These are phyloP conservation scores for Apostichopus leukothele DNA, from an alignment of 53 echinoderm and acorn worm species.

Conservation along the genomic window DNA sequence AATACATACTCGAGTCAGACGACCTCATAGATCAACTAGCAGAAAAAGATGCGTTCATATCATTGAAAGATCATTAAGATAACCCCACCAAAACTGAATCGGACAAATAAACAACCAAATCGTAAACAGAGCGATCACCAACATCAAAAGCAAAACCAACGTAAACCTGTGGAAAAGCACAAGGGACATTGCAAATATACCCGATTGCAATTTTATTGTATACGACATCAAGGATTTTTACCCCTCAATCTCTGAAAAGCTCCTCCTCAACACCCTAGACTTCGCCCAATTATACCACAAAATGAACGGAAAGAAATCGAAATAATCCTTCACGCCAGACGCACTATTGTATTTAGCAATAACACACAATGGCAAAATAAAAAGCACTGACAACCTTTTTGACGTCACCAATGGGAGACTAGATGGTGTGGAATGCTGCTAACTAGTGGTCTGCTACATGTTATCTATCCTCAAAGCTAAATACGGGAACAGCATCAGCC, in stretches of 20 bases:
- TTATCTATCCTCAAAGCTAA: too few relatives aligned
- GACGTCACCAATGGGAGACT: too few relatives aligned
- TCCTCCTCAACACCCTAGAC: constrained; percentile 12
- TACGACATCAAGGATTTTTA: background rate
- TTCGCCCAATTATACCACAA: constrained; percentile 2
- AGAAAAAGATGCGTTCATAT: constrained; percentile 36
- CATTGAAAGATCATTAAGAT: constrained; percentile 39
- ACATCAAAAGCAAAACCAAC: constrained; percentile 23
- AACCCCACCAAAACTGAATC: constrained; percentile 29
- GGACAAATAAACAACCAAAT: constrained; percentile 35
- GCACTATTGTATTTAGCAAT: background rate
- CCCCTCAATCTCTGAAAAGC: background rate
- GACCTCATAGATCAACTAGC: constrained; percentile 29
- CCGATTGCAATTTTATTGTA: background rate
- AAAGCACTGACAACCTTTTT: too few relatives aligned
- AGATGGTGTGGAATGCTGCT: too few relatives aligned
- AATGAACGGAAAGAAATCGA: background rate
- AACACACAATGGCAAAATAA: too few relatives aligned
- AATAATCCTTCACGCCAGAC: background rate
- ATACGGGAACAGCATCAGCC: too few relatives aligned
- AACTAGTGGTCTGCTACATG: too few relatives aligned
- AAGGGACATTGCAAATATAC: background rate
- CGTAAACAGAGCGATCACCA: constrained; percentile 29
- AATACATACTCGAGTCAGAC: background rate
- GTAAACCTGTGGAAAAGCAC: constrained; percentile 16